Evolutionary conservation across 2,888 invertebrate species (phyloP), one percentile per base, ranked within the genome.

Genomic region (Dioctria linearis): DNA sequence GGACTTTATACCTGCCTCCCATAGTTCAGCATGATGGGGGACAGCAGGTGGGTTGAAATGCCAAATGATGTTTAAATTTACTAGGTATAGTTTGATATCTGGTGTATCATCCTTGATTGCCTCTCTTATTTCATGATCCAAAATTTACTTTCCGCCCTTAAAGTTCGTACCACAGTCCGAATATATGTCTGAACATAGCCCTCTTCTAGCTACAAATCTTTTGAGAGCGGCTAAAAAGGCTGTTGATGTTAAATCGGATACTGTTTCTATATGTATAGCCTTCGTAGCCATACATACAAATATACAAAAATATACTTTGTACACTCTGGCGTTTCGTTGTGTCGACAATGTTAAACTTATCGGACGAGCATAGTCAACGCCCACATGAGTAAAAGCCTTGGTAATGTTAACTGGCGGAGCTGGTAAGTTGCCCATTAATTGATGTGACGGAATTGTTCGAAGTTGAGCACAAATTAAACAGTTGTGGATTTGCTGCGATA

Each of bases 31-130:
- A 8, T 5, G 8, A 8, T 46, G 46, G 8, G 65, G 84, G 59
- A 5, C 84, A 82, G 65, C 6, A 5, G 65, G 65, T 5, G 65
- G 65, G 39, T 65, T 65, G 40, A 65, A 65, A 11, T 65, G 65
- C 65, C 65, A 65, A 40, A 4, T 65, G 5, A 65, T 65, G 5
- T n/a, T n/a, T n/a, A n/a, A n/a, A n/a, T 4, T 37, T 59, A 11
- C 59, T 11, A 59, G 4, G 13, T 9, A 4, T 11, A 4, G 8
- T 5, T n/a, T 11, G 11, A 46, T 46, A 11, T 11, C 11, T 59
- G n/a, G 5, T 9, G 4, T 4, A 59, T 9, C 13, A 13, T 13
- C 59, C 59, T 59, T n/a, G n/a, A n/a, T n/a, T n/a, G n/a, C n/a
- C n/a, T n/a, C n/a, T 9, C 4, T 59, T n/a, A 59, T 5, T 4